Percentiles rank a stretch among this genome's conserved stretches.
Evolutionary conservation across 2,113 vertebrate species (phyloP).

Genomic region (Pica pica): DNA sequence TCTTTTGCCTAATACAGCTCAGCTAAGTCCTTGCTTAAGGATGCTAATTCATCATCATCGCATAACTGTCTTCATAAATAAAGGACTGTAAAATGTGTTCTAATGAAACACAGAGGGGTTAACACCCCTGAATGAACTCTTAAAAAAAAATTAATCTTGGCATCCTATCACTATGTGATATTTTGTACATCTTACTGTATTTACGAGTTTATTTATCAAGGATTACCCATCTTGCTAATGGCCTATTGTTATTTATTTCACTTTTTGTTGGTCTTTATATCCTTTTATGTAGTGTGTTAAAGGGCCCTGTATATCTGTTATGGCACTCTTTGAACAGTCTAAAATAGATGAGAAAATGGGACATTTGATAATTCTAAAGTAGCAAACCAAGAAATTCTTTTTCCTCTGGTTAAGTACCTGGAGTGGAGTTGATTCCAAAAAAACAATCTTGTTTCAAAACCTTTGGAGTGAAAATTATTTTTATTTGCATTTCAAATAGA

Average conservation of each 20-base stretch:
- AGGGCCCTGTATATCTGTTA: conserved; percentile 79
- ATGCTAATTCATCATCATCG: conserved; percentile 76
- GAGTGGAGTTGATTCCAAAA: conserved; percentile 70
- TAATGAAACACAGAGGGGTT: conserved; percentile 76
- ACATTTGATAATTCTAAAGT: conserved; percentile 73
- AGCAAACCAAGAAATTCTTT: conserved; percentile 58
- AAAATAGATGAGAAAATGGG: conserved; percentile 76
- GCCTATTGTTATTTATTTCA: conserved; percentile 91
- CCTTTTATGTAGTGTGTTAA: conserved; percentile 81
- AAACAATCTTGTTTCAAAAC: conserved; percentile 66
- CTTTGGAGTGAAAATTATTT: conserved; percentile 72
- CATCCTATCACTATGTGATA: conserved; percentile 97
- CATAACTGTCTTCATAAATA: conserved; percentile 76
- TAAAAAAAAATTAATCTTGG: conserved; percentile 79
- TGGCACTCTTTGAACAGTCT: conserved; percentile 76
- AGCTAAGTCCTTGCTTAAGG: conserved; percentile 77
- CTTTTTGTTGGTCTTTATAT: conserved; percentile 85
- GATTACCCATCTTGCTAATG: conserved; percentile 86
- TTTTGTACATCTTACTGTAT: conserved; percentile 95
- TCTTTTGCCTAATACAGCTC: conserved; percentile 79
- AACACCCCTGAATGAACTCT: conserved; percentile 74
- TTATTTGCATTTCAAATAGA: conserved; percentile 74
- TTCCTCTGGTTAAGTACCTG: conserved; percentile 56
- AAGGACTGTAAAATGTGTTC: conserved; percentile 78
- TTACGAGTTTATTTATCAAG: conserved; percentile 90